Evolutionary conservation across 2,888 invertebrate species (phyloP), one percentile per base, ranked within the genome.

Genomic region (Griposia aprilina): DNA sequence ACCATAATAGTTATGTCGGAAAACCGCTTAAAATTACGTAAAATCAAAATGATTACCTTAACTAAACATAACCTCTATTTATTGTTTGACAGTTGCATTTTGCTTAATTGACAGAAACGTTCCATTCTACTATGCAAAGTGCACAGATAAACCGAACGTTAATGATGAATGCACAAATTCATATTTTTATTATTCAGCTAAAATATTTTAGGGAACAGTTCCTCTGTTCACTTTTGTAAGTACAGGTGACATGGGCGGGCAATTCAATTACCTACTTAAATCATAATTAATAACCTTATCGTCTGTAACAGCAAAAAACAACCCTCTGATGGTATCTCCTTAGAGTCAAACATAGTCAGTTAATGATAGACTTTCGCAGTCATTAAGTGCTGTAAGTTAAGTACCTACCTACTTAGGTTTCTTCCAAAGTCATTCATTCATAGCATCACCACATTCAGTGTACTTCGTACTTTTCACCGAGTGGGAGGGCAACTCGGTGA

Each of bases 61-160:
- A 57, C 90, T 88, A 94, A 94, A 94, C 94, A 94, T 94, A 94
- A 94, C 94, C 94, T 92, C 83, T 81, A 85, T 73, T 68, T 78
- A 80, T 89, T 92, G 87, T 90, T 92, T 93, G 90, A 88, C 91
- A 90, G 74, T 87, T 90, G 71, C 66, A 67, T 83, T 81, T 81
- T 81, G 82, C 36, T 17, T 72, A 30, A 55, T 63, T 85, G 81
- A 88, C 87, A 85, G 78, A 41, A 60, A 36, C 84, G 80, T 77
- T 86, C 72, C 80, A 17, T 87, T 84, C 45, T 66, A 68, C 52
- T 26, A 0, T 5, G 36, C 1, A 30, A 65, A 30, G 20, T 30
- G 41, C 13, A 23, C 11, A n/a, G 1, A 11, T 23, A 26, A 55
- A 63, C 20, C 13, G 30, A 74, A n/a, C n/a, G 55, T 48, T 30